Conservation (phyloP, 1,140 invertebrate genomes). For the Stegodyphus dumicola region DNA sequence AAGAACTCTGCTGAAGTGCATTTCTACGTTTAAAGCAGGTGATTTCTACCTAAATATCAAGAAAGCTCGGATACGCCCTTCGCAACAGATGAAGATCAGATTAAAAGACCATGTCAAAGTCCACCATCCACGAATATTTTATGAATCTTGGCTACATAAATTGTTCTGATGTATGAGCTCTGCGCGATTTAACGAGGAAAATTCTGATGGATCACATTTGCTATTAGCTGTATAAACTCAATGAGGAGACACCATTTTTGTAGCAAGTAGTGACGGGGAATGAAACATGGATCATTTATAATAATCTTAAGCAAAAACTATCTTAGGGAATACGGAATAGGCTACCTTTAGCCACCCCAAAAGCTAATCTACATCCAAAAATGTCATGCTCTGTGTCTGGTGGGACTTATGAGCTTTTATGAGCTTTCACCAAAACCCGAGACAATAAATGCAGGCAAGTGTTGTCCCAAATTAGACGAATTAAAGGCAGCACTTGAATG, state of each 20-base stretch:
- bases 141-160: too few relatives aligned
- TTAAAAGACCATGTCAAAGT: too few relatives aligned
- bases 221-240: not conserved
- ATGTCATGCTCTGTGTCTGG: slow-evolving; percentile 24
- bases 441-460: slow-evolving; percentile 42
- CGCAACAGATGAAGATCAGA: too few relatives aligned
- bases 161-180: too few relatives aligned
- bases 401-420: too few relatives aligned
- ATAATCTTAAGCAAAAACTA: not conserved
- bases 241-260: not conserved
- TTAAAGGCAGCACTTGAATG: not conserved
- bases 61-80: too few relatives aligned
- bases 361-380: slow-evolving; percentile 3
- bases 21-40: too few relatives aligned
- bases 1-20: too few relatives aligned
- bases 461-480: slow-evolving; percentile 23
- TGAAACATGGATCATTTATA: slow-evolving; percentile 14
- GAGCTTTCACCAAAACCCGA: slow-evolving; percentile 39
- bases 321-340: not conserved
- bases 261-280: slow-evolving; percentile 3
- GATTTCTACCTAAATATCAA: too few relatives aligned
- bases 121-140: too few relatives aligned
- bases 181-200: too few relatives aligned
- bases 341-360: slow-evolving; percentile 9
- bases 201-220: not conserved